Base-by-base conservation (phyloP, 2,888 invertebrate species). In the Eumacrocentrus americanus region DNA sequence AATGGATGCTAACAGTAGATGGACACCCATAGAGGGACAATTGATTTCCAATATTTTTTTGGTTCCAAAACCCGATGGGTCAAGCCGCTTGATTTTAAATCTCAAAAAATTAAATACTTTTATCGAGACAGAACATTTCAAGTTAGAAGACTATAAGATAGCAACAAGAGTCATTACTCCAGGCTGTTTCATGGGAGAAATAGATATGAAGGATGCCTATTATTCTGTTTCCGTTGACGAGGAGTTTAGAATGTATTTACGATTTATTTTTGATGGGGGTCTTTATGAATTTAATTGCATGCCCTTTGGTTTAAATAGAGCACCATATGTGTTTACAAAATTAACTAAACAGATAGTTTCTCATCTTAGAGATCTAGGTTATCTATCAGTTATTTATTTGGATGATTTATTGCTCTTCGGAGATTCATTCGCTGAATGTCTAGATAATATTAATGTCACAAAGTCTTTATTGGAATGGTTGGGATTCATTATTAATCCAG, bases 221-320 rank as follows among this genome's bases (percentile, higher is more conserved):
- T n/a, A n/a, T n/a, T n/a, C n/a, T n/a, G n/a, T n/a, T n/a, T n/a
- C n/a, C n/a, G n/a, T n/a, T n/a, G n/a, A n/a, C n/a, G n/a, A n/a
- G n/a, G n/a, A n/a, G n/a, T n/a, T n/a, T 11, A 23, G 61, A 34
- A 16, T 69, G 11, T 70, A 69, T 5, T 70, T 70, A n/a, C n/a
- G n/a, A n/a, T n/a, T n/a, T n/a, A n/a, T n/a, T n/a, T n/a, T n/a
- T n/a, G n/a, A n/a, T n/a, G 52, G 68, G 68, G 2, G 42, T 70
- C 9, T 64, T 63, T 40, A 66, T 65, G 6, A 65, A 66, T 1
- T 67, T 69, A 4, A 66, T 54, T 48, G 40, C 65, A 1, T 71
- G 70, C 29, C 67, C 70, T 1, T 70, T n/a, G n/a, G n/a, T n/a
- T n/a, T n/a, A n/a, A n/a, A n/a, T n/a, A n/a, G n/a, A n/a, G n/a